These are phyloP conservation scores for Meriones psammophilus DNA, from an alignment of 2,797 vertebrate genomes.

Conservation along the genomic window DNA sequence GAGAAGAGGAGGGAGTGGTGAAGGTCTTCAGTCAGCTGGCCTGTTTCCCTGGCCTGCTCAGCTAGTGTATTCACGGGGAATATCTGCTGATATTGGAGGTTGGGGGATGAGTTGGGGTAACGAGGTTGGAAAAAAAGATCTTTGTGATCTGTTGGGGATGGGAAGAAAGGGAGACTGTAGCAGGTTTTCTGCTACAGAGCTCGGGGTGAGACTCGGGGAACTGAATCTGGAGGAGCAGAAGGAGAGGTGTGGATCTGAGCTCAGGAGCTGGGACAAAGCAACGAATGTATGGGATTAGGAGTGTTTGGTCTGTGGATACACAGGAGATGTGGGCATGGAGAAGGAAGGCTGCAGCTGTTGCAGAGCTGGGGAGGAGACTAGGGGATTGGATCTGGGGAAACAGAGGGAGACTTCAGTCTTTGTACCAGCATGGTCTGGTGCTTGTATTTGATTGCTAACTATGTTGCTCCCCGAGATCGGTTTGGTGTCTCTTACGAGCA, in stretches of 20 bases:
- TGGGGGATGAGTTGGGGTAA: background rate
- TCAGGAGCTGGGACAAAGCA: background rate
- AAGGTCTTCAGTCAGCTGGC: background rate
- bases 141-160: background rate
- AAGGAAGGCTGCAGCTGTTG: background rate
- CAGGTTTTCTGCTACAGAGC: background rate
- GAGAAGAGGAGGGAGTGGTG: background rate
- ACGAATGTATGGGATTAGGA: background rate
- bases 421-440: too few relatives aligned
- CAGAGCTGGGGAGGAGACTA: background rate
- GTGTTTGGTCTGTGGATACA: background rate
- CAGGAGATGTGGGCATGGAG: background rate
- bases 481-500: too few relatives aligned
- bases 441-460: too few relatives aligned
- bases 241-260: background rate
- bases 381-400: background rate
- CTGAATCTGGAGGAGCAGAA: background rate
- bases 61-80: background rate
- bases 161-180: background rate
- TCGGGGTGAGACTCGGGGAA: background rate
- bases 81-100: background rate
- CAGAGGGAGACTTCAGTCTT: background rate
- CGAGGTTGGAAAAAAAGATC: background rate
- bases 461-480: too few relatives aligned
- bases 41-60: background rate